These are phyloP conservation scores for Thymallus thymallus DNA, from an alignment of 2,113 vertebrate genomes.

Conservation along the genomic window DNA sequence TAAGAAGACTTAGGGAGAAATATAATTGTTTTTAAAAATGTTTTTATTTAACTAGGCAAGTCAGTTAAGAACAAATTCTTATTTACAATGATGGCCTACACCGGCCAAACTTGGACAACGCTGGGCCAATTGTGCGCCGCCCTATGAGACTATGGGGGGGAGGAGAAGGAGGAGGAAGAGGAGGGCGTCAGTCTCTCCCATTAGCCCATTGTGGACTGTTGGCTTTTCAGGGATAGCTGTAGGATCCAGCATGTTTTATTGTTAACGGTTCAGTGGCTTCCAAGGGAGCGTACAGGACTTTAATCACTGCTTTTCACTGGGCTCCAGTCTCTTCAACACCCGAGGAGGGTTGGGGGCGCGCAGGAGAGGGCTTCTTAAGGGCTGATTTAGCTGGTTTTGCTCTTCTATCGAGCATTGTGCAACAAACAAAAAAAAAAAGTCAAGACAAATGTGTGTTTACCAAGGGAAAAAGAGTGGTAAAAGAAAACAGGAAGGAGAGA, in stretches of 20 bases:
- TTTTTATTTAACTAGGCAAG: no score
- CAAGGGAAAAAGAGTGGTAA: conserved; percentile 28
- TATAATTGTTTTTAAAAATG: no score
- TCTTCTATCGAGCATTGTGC: conserved; percentile 39
- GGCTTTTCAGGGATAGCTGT: conserved; percentile 55
- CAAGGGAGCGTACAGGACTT: conserved; percentile 61
- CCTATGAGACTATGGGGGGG: no score
- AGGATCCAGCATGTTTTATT: conserved; percentile 64
- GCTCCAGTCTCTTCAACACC: conserved; percentile 52
- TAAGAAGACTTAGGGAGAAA: conserved; percentile 35
- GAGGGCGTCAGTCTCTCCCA: conserved; percentile 48
- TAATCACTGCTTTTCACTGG: conserved; percentile 57
- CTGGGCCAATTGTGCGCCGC: no score
- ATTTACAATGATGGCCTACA: no score
- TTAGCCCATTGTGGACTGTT: conserved; percentile 29
- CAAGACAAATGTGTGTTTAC: conserved; percentile 68
- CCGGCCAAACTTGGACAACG: no score
- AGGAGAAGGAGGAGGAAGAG: conserved; percentile 28
- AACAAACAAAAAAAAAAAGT: conserved; percentile 20
- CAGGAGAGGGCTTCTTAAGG: conserved; percentile 35
- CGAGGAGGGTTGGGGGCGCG: conserved; percentile 44
- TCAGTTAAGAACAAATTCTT: no score
- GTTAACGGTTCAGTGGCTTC: conserved; percentile 65
- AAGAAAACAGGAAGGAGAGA: conserved; percentile 20
- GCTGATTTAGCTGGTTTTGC: conserved; percentile 69